Evolutionary conservation across 2,113 vertebrate species (phyloP).

Genomic region (Strigops habroptila): DNA sequence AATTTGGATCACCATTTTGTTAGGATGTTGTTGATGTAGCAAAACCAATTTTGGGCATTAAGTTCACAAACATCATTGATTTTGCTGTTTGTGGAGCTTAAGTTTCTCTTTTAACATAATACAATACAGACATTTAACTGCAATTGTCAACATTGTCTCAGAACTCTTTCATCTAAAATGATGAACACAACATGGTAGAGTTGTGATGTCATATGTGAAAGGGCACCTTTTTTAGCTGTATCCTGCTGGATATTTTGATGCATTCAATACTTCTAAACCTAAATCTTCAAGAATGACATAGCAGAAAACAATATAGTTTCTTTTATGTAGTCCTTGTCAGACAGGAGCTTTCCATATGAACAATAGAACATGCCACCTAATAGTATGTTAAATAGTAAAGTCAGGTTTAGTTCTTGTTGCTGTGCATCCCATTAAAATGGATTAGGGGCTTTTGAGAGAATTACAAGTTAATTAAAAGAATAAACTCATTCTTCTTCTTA

Average conservation of each 20-base stretch:
- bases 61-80: neutral
- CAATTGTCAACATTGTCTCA: neutral
- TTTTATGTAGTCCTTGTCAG: neutral
- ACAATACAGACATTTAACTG: neutral
- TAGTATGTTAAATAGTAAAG: neutral
- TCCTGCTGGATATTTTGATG: neutral
- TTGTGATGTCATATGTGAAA: neutral
- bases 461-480: neutral
- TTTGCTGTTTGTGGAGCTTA: neutral
- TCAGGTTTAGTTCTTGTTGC: neutral
- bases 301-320: neutral
- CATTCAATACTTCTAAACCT: neutral
- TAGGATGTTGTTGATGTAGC: neutral
- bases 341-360: neutral
- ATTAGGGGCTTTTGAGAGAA: neutral
- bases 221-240: neutral
- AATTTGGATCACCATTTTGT: neutral
- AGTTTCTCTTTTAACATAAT: neutral
- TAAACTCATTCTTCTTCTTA: neutral
- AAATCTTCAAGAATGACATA: neutral
- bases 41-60: neutral
- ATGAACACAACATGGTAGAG: neutral
- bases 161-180: neutral
- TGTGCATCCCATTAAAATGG: neutral
- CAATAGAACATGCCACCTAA: neutral